Evolutionary conservation across 35 echinoderm and acorn worm species (phyloP).

Genomic region (Diadema setosum): DNA sequence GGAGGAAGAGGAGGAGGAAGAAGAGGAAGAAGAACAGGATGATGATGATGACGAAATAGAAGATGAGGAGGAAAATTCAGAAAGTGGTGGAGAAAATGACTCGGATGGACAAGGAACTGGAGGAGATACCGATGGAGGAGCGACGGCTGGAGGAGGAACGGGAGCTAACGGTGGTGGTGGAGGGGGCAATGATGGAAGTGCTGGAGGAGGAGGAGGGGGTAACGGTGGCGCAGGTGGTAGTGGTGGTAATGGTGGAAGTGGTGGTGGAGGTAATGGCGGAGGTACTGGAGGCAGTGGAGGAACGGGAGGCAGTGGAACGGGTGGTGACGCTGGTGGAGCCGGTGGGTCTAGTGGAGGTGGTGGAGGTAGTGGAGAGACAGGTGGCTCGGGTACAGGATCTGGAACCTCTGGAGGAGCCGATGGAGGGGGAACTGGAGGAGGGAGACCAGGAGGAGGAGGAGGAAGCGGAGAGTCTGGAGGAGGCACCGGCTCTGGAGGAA

Average conservation of each 20-base stretch:
- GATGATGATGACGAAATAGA: neutral
- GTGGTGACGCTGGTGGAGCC: neutral
- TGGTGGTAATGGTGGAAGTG: neutral
- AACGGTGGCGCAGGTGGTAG: neutral
- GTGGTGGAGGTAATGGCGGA: neutral
- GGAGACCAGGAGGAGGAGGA: neutral
- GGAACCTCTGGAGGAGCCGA: neutral
- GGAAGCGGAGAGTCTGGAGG: neutral
- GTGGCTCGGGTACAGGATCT: neutral
- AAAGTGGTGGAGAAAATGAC: too few species aligned
- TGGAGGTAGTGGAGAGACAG: neutral
- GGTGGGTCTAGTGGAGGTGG: neutral
- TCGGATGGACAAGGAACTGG: too few species aligned
- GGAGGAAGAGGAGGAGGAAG: neutral
- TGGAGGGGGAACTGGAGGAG: neutral
- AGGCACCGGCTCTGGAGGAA: neutral
- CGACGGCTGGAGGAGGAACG: neutral
- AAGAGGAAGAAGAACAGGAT: neutral
- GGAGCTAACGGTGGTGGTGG: neutral
- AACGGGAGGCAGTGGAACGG: neutral
- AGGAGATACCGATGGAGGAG: neutral
- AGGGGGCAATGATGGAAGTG: neutral
- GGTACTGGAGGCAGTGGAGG: neutral
- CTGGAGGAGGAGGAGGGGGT: neutral
- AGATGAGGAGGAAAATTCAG: neutral